Base-by-base conservation (phyloP, 1,140 invertebrate species). In the Hypothenemus hampei region DNA sequence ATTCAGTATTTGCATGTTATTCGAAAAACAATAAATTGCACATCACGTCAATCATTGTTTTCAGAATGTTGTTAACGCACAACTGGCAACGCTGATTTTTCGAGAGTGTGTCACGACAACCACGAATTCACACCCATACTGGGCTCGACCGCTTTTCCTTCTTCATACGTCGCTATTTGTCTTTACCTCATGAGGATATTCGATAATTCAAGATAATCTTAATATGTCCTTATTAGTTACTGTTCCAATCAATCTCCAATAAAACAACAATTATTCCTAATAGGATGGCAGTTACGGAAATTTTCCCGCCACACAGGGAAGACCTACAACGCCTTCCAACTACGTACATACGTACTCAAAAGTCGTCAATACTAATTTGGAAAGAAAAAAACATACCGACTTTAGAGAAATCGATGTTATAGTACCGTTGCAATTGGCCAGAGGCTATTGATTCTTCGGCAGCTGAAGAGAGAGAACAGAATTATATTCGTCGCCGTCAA, bases 361-460 rank as follows among this genome's bases (percentile, higher is more conserved):
- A n/a, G n/a, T n/a, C n/a, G n/a, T n/a, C n/a, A n/a, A n/a, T n/a
- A n/a, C n/a, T n/a, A n/a, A n/a, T n/a, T n/a, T n/a, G n/a, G 26
- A 29, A 29, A 29, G n/a, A 29, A 29, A 29, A 29, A 29, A 6
- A 7, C 26, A 29, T 19, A 4, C 20, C 3, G 20, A 20, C 8
- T 11, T 13, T 45, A 7, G 16, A 61, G 36, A 57, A 61, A 66
- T 59, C 48, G 63, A 61, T 65, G 65, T 50, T 63, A 56, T 15
- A 58, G 63, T 67, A 67, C 65, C 65, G 65, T 67, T 67, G 63
- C 50, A 59, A 65, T 60, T 57, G 31, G 62, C 63, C 33, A 31
- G 37, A 43, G 47, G 45, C 50, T 53, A 16, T 24, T 52, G 37
- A 54, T 52, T 51, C 43, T 48, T 60, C 37, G 29, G 46, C 26